Base-by-base conservation (phyloP, 2,113 vertebrate genomes). In the Neolamprologus tretocephalus region DNA sequence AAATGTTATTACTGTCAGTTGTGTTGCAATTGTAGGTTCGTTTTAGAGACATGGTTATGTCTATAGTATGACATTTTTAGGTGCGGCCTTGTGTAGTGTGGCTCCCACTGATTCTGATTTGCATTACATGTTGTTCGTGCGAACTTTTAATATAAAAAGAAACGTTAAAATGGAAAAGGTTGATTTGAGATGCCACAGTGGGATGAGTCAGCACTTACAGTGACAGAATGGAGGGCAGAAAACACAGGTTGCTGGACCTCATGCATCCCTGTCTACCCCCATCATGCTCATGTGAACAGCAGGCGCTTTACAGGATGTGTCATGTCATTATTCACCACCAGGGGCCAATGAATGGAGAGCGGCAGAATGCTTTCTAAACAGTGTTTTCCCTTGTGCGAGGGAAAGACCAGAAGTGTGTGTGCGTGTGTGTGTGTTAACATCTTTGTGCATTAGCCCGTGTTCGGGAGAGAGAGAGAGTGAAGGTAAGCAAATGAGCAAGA, bases 241-340 rank as follows among this genome's bases (percentile, higher is more conserved):
- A 83, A 78, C 73, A 55, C 86, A 87, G 93, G 93, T 94, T 93
- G 79, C 84, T 88, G 91, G 88, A 93, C 90, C 28, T 79, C 73
- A 66, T 90, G 80, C 90, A 92, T 73, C 91, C 91, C 87, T 94
- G 91, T 95, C 94, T 86, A 85, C 85, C 81, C 86, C 19, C 84
- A 94, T 95, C 89, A 95, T 85, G 87, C 88, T 94, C 93, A 93
- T 92, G 89, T 86, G 83, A 92, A 91, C 90, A 93, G 91, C 86
- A 81, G 82, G 81, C 79, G 42, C 86, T 90, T 87, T 84, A 88
- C 90, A 80, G 89, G 80, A 91, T 94, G 92, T 95, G 94, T 94
- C 94, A 92, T 94, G 92, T 93, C 91, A 92, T 93, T 94, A 94
- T 93, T 94, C 88, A 89, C 92, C 92, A 94, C 92, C 93, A 94